A percentile compares a stretch with the other conserved stretches of the same genome.
These are phyloP conservation scores for Augochlora pura DNA, from an alignment of 1,140 invertebrate genomes.

Conservation along the genomic window DNA sequence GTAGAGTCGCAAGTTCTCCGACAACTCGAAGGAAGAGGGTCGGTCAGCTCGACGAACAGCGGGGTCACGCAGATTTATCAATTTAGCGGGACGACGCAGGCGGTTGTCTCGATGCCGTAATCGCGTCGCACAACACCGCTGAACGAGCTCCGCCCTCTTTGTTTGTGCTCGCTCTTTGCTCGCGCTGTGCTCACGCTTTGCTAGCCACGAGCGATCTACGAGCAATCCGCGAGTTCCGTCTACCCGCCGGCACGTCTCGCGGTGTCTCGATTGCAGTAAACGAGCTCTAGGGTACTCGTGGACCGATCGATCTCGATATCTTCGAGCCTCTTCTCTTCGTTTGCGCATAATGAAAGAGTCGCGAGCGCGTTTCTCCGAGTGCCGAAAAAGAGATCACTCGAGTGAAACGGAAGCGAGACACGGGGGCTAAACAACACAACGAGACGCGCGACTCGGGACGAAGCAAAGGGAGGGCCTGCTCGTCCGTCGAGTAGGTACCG, in stretches of 20 bases:
- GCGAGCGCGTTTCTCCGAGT: background rate
- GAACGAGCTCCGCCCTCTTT: background rate
- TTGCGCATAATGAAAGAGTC: background rate
- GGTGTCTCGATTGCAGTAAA: too few relatives aligned
- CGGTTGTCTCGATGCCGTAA: constrained; percentile 63
- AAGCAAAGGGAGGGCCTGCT: background rate
- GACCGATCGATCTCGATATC: background rate
- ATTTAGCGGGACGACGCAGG: constrained; percentile 71
- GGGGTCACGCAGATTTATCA: constrained; percentile 78
- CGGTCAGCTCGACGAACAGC: constrained; percentile 53
- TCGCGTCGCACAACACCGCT: constrained; percentile 28
- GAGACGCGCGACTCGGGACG: too few relatives aligned
- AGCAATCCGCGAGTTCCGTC: background rate
- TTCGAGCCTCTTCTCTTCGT: background rate
- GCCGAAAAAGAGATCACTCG: constrained; percentile 1
- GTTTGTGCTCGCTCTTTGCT: background rate
- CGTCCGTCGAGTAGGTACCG: constrained; percentile 6
- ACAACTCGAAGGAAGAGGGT: background rate
- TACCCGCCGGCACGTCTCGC: background rate
- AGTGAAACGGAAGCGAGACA: background rate
- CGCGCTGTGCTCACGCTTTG: background rate
- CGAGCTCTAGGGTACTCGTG: too few relatives aligned
- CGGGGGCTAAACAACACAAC: background rate
- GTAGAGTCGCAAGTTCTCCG: too few relatives aligned
- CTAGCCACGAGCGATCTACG: background rate